phyloP scores from a whole-genome alignment of 2,888 invertebrate genomes.

The Apotomis capreana region DNA sequence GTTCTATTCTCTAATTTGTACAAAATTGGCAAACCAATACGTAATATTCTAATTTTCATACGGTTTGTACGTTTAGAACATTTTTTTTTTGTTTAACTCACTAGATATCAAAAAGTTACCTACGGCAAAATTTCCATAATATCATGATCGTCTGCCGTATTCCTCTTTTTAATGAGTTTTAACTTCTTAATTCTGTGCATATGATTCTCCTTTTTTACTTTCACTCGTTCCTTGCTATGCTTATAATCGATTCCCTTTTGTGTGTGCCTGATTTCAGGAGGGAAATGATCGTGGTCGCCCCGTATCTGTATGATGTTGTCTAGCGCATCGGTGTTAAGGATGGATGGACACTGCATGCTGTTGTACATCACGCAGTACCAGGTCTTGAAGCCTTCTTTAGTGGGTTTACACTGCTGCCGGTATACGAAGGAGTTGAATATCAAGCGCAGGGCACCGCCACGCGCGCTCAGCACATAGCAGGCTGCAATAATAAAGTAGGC shows the following conservation, averaged over 20 bases:
- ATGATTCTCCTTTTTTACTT: neutral
- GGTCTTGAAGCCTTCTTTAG: conserved; percentile 52
- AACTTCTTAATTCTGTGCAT: no score
- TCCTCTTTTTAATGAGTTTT: no score
- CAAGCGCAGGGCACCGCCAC: conserved; percentile 54
- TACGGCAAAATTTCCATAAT: conserved; percentile 37
- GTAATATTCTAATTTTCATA: no score
- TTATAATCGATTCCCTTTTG: conserved; percentile 49
- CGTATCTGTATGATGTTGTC: conserved; percentile 56
- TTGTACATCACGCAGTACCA: conserved; percentile 63
- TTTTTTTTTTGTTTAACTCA: no score
- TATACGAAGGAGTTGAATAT: conserved; percentile 51
- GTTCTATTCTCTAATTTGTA: no score
- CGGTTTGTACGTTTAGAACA: no score
- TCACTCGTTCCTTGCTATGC: conserved; percentile 30
- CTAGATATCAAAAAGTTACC: no score
- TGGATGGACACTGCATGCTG: conserved; percentile 51
- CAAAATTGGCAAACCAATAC: no score
- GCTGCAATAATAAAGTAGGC: conserved; percentile 48
- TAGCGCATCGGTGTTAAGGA: conserved; percentile 51
- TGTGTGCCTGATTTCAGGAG: conserved; percentile 52
- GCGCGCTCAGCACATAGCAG: conserved; percentile 52
- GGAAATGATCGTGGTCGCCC: conserved; percentile 55
- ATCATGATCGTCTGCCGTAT: conserved; percentile 7
- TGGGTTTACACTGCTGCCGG: conserved; percentile 55